A percentile compares a stretch with the other conserved stretches of the same genome.
These are phyloP conservation scores for Salvelinus sp. DNA, from an alignment of 2,113 vertebrate genomes.

Conservation along the genomic window DNA sequence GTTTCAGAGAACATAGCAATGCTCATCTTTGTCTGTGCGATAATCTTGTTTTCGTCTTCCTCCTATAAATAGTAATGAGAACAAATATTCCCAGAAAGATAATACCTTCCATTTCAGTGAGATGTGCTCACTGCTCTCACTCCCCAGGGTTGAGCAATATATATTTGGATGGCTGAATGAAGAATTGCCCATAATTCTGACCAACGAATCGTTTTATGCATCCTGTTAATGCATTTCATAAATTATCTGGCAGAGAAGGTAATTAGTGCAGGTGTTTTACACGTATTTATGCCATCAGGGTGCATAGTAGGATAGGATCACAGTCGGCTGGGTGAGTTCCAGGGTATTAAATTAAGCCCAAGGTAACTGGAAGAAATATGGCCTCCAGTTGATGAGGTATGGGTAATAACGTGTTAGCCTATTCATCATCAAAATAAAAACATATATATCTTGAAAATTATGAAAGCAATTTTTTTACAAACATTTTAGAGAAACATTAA, in stretches of 20 bases:
- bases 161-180: constrained; percentile 56
- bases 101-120: constrained; percentile 39
- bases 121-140: constrained; percentile 19
- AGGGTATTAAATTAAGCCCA: constrained; percentile 70
- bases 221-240: constrained; percentile 68
- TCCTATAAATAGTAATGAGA: constrained; percentile 54
- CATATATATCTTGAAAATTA: neutral
- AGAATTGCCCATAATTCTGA: constrained; percentile 63
- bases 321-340: constrained; percentile 67
- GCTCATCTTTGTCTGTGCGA: constrained; percentile 52
- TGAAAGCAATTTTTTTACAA: neutral
- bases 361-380: constrained; percentile 69
- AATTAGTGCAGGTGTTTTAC: constrained; percentile 76
- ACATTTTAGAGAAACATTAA: neutral
- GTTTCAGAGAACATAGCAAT: constrained; percentile 13
- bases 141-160: constrained; percentile 41
- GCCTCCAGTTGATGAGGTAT: constrained; percentile 63
- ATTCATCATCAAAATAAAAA: constrained; percentile 54
- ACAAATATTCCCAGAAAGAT: constrained; percentile 53
- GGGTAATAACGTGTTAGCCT: constrained; percentile 51
- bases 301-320: constrained; percentile 63
- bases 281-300: constrained; percentile 70
- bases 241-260: constrained; percentile 68
- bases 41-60: constrained; percentile 24
- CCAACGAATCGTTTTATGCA: constrained; percentile 66